phyloP scores from a whole-genome alignment of 2,797 vertebrate genomes.

The Channallabes apus region DNA sequence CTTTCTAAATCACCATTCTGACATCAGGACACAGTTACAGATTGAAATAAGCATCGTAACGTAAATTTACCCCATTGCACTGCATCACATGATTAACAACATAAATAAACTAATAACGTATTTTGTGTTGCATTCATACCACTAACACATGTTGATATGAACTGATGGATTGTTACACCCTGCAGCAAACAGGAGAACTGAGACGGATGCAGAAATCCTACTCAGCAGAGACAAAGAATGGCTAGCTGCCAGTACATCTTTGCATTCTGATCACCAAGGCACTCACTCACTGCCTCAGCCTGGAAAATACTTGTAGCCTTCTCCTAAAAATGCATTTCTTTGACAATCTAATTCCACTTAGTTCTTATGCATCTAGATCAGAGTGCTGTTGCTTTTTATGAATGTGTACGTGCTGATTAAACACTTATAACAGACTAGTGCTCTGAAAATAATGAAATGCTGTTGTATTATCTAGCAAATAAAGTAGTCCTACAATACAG shows the following conservation, averaged over 20 bases:
- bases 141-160: not conserved
- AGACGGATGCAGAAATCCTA: conserved; percentile 46
- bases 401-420: not conserved
- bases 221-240: conserved; percentile 51
- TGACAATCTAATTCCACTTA: not conserved
- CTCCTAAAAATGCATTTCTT: not conserved
- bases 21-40: not conserved
- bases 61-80: not conserved
- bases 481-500: conserved; percentile 13
- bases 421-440: not conserved
- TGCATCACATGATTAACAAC: not conserved
- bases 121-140: too few relatives aligned
- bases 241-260: conserved; percentile 51
- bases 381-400: not conserved
- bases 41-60: not conserved
- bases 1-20: not conserved
- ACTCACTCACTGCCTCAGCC: conserved; percentile 42
- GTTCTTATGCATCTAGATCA: not conserved
- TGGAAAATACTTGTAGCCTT: conserved; percentile 18
- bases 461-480: not conserved
- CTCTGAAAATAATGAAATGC: not conserved
- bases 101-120: not conserved
- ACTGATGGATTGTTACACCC: conserved; percentile 21
- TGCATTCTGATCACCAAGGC: conserved; percentile 54
- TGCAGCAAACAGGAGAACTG: conserved; percentile 24